Evolutionary conservation across 2,113 vertebrate genomes (phyloP), one percentile per base, ranked within the genome.

Genomic region (Harpagus bidentatus): DNA sequence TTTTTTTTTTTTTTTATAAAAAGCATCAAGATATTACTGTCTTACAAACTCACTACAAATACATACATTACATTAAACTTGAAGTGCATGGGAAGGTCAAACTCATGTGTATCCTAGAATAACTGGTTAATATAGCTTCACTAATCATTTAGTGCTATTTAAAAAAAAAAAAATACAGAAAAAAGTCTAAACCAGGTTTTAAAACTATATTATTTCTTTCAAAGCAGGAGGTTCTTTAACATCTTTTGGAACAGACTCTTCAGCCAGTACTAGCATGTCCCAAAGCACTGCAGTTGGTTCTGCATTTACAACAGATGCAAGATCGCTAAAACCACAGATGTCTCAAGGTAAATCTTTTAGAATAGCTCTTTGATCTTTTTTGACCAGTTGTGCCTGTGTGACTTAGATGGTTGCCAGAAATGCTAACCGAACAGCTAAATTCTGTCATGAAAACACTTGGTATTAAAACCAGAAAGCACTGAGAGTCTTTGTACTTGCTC

Each of bases 211-310:
- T 90, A 16, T 92, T 90, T 97, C 84, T 97, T 97, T 97, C 94
- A 83, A 98, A 98, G 98, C 98, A 98, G 98, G 99, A 96, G 98
- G 97, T 88, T 98, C 99, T 85, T 97, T 98, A 96, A 98, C 98
- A 56, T 98, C 98, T 40, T 99, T 99, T 97, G 98, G 98, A 98
- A 97, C 97, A 81, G 98, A 98, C 91, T 97, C 98, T 56, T 98
- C 98, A 71, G 97, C 94, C 91, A 97, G 96, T 43, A 80, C 97
- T 92, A 93, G 94, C 93, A 98, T 98, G 87, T 97, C 99, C 95
- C 98, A 98, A 89, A 98, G 97, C 94, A 98, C 77, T 95, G 93
- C 98, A 28, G 97, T 98, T 90, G 98, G 98, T 88, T 98, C 98
- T 80, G 96, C 97, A 32, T 98, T 98, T 97, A 96, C 98, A 93